A percentile compares a stretch with the other conserved stretches of the same genome.
These are phyloP conservation scores for Lithobates sylvaticus DNA, from an alignment of 2,797 vertebrate species.

Conservation along the genomic window DNA sequence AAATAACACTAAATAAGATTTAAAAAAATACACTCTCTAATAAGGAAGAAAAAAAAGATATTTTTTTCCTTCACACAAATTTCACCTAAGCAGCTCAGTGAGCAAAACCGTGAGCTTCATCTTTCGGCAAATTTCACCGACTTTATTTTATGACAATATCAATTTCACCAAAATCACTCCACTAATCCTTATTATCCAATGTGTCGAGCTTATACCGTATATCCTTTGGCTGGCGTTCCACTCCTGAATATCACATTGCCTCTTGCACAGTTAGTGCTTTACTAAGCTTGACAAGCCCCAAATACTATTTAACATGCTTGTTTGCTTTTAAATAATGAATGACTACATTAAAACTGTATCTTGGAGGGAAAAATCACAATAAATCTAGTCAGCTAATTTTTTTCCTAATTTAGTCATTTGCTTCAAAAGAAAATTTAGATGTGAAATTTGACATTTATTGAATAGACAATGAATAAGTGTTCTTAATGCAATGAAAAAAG, in stretches of 20 bases:
- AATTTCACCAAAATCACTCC: neutral
- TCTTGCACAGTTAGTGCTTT: neutral
- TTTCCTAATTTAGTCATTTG: constrained; percentile 17
- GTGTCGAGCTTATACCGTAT: neutral
- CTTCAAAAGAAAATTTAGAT: constrained; percentile 55
- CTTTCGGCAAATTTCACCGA: neutral
- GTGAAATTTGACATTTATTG: constrained; percentile 40
- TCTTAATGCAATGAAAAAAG: constrained; percentile 65
- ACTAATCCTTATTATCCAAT: neutral
- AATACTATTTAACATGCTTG: neutral
- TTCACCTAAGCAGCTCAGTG: neutral
- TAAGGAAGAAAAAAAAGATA: neutral
- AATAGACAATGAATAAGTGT: constrained; percentile 18
- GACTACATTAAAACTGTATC: neutral
- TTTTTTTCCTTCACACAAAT: neutral
- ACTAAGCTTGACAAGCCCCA: neutral
- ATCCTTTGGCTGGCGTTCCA: neutral
- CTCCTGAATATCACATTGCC: neutral
- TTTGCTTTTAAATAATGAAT: constrained; percentile 5
- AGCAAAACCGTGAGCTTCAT: neutral
- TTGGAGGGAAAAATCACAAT: neutral
- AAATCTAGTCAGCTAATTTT: constrained; percentile 24
- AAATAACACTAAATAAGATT: too few species aligned
- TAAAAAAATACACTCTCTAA: too few species aligned
- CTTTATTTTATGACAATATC: too few species aligned